Base-by-base conservation (phyloP, 2,113 vertebrate species). In the Trogon melanurus region DNA sequence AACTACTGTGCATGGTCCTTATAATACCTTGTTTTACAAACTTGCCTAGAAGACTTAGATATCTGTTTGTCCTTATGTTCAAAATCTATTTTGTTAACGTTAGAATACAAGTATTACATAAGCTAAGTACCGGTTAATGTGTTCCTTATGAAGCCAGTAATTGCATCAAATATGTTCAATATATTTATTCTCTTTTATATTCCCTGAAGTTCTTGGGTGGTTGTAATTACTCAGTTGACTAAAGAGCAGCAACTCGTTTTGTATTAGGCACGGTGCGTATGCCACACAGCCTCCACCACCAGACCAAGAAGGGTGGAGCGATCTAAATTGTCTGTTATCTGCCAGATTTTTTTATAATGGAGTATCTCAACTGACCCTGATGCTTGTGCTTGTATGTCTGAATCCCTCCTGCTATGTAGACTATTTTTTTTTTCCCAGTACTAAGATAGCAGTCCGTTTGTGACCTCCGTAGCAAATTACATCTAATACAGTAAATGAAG, bases 101-200 rank as follows among this genome's bases (percentile, higher is more conserved):
- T n/a, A 47, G 17, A 13, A 15, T 26, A 21, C 0, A 0, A 53
- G 3, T 48, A 48, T 30, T n/a, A 45, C 5, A 8, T 27, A 50
- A 34, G 2, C 7, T 26, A 51, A 21, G 19, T 67, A 30, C 5
- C 25, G 29, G 8, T 66, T 21, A 78, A 50, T 53, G 1, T 67
- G 8, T 17, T 45, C 22, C 11, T 71, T 53, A 26, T 29, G 4
- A 60, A 64, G 5, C 2, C 14, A 65, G 16, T 13, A 27, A 61
- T 71, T 53, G 4, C 56, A 13, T 29, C 57, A 75, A 71, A 76
- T 38, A 17, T 4, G 21, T 3, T 13, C 3, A 47, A 22, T n/a
- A 26, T 67, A 44, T 54, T 57, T 45, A 54, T 25, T 73, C 18
- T 50, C 4, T 1, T 54, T 78, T 64, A 73, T 15, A 18, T 36